Evolutionary conservation across 2,888 invertebrate genomes (phyloP), one percentile per base, ranked within the genome.

Genomic region (Caenorhabditis uteleia): DNA sequence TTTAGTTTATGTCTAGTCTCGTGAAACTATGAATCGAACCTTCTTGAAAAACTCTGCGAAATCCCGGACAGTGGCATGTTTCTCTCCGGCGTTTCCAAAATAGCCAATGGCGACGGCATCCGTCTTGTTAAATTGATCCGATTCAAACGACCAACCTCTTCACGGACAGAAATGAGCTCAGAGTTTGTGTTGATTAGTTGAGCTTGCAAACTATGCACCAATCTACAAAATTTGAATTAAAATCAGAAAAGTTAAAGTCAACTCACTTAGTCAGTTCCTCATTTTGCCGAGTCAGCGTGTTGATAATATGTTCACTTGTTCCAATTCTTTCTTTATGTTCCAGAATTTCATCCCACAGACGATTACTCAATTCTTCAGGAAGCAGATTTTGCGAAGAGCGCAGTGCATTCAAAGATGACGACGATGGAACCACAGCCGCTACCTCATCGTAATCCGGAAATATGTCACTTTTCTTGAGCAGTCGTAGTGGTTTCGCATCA

Each of bases 301-400:
- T 8, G 0, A 59, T 48, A 20, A 51, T 25, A 26, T 12, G 31
- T 21, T 65, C 65, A 0, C 46, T 47, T 2, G 31, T 31, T 7
- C 21, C 25, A 1, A 65, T 34, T 43, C 51, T 26, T 23, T 66
- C 66, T 20, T 55, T 59, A 26, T 60, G 23, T 18, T 66, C 59
- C 42, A 66, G 29, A 2, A 66, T 14, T 12, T 66, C 66, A 47
- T 66, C 66, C 47, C 46, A 48, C 7, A 58, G 33, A n/a, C n/a
- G n/a, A n/a, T n/a, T n/a, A n/a, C n/a, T n/a, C n/a, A n/a, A n/a
- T n/a, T n/a, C n/a, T n/a, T n/a, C n/a, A n/a, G n/a, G n/a, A n/a
- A n/a, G n/a, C n/a, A n/a, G n/a, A n/a, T n/a, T n/a, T n/a, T n/a
- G n/a, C n/a, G n/a, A n/a, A n/a, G n/a, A n/a, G n/a, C n/a, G n/a